Evolutionary conservation across 2,888 invertebrate species (phyloP), one percentile per base, ranked within the genome.

Genomic region (Gonocerus acuteangulatus): DNA sequence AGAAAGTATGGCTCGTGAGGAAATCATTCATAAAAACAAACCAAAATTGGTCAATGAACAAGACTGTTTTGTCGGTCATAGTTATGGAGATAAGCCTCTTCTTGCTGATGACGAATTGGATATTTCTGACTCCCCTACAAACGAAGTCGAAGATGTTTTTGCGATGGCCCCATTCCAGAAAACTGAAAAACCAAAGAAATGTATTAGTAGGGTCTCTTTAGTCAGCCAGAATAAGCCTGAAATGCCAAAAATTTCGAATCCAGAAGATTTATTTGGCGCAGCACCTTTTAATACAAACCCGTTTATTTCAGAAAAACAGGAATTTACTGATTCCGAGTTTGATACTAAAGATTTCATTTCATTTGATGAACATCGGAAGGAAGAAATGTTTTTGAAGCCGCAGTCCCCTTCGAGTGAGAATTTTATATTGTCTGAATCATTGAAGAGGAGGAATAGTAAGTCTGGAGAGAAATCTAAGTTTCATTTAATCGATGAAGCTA

Each of bases 31-130:
- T 42, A 66, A 65, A 51, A 36, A 70, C 69, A 49, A 77, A 74
- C 65, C 75, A 75, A 66, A 74, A 74, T 49, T 62, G 19, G 62
- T 60, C 15, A 74, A 74, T 57, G 74, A 74, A 57, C 69, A 70
- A 51, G 76, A 74, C 45, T 80, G 80, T 47, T 82, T 87, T 64
- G 82, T 87, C 4, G 82, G 87, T 0, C 87, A 87, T 71, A 84
- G 84, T 68, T 86, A 86, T 69, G 88, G 87, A 1, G 86, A 86
- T 65, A 81, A 82, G 67, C 88, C 88, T 1, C 73, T 89, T 39
- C 72, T 89, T 2, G 78, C 87, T 60, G 88, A 89, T 70, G 87
- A 88, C 71, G 88, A 89, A 69, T 73, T 87, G n/a, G 85, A 85
- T 68, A 80, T 81, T 1, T 82, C 83, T 36, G 67, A 68, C 51